Conservation (phyloP, 2,113 vertebrate genomes). For the Dicaeum eximium region DNA sequence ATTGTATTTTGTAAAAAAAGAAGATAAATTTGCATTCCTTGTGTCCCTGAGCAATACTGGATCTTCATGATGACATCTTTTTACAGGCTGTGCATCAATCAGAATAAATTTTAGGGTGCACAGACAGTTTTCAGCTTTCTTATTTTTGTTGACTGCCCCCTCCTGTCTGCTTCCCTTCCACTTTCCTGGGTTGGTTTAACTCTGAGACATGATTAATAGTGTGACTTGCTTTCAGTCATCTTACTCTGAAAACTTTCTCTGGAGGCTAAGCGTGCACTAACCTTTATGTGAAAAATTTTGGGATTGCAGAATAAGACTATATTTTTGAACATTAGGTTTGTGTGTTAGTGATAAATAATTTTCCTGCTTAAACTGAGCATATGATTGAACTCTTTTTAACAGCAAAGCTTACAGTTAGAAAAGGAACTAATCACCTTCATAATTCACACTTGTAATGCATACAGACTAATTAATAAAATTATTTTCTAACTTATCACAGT, state of each 20-base stretch:
- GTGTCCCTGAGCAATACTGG: not conserved
- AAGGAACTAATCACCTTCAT: not conserved
- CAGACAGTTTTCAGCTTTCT: not conserved
- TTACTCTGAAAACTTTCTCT: not conserved
- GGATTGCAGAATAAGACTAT: not conserved
- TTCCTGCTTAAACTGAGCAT: not conserved
- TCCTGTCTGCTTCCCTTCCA: not conserved
- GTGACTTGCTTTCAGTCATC: not conserved
- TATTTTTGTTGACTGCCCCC: not conserved
- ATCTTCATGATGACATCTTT: not conserved
- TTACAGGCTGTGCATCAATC: not conserved
- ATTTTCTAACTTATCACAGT: not conserved
- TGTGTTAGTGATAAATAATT: not conserved
- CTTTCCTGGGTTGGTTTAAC: not conserved
- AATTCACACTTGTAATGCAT: not conserved
- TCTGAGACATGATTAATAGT: not conserved
- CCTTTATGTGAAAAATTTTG: not conserved
- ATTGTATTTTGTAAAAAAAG: not conserved
- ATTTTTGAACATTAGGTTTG: not conserved
- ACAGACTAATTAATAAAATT: not conserved
- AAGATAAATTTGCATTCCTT: not conserved
- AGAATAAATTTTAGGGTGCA: not conserved
- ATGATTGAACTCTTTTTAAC: not conserved
- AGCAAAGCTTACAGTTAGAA: not conserved
- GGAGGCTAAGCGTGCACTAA: not conserved